Evolutionary conservation across 2,888 invertebrate species (phyloP).

Genomic region (Cremastinae sp.): DNA sequence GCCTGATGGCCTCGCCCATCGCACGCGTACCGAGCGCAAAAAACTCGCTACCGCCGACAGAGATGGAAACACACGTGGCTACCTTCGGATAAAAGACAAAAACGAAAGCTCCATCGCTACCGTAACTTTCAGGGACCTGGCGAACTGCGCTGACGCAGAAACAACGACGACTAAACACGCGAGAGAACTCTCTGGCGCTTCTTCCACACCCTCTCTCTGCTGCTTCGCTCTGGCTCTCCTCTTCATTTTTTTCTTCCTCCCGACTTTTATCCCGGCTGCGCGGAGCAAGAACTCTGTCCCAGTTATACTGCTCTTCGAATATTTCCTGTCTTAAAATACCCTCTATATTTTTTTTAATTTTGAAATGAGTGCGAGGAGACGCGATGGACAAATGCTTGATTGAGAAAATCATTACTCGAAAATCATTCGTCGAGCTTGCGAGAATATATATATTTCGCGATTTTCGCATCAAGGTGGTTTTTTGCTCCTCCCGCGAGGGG

Average conservation of each 20-base stretch:
- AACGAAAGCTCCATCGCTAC: constrained; percentile 45
- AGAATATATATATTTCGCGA: too few species aligned
- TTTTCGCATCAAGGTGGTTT: background rate
- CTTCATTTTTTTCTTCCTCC: constrained; percentile 21
- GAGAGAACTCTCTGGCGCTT: constrained; percentile 45
- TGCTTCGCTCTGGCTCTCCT: constrained; percentile 51
- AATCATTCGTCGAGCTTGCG: too few species aligned
- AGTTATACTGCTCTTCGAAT: constrained; percentile 65
- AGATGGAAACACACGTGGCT: constrained; percentile 58
- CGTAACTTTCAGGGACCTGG: constrained; percentile 14
- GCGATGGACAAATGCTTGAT: too few species aligned
- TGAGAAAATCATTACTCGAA: too few species aligned
- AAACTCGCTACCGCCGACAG: constrained; percentile 38
- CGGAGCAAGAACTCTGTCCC: constrained; percentile 40
- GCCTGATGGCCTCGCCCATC: constrained; percentile 74
- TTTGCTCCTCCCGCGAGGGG: constrained; percentile 3
- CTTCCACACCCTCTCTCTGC: constrained; percentile 59
- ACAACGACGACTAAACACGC: constrained; percentile 28
- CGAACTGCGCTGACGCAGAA: constrained; percentile 36
- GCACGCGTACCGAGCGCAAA: constrained; percentile 69
- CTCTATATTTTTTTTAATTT: too few species aligned
- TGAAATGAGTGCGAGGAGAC: too few species aligned
- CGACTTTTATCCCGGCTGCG: constrained; percentile 10
- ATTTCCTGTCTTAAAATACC: background rate
- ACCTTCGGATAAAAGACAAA: constrained; percentile 49